phyloP scores from a whole-genome alignment of 2,113 vertebrate species.

The Vulpes ferrilata region DNA sequence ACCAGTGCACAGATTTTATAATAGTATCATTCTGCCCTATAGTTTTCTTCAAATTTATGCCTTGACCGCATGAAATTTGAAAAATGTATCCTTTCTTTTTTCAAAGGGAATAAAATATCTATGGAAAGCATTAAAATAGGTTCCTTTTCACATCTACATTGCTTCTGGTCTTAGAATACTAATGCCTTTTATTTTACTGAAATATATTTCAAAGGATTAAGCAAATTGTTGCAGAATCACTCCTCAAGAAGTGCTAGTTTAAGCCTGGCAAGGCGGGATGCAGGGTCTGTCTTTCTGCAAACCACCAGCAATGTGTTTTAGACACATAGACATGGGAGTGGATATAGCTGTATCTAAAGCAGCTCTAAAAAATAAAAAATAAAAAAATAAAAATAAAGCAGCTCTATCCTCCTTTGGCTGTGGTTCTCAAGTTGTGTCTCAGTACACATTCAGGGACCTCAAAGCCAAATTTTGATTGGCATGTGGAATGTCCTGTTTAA shows the following conservation, averaged over 20 bases:
- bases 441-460: not conserved
- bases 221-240: not conserved
- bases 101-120: constrained; percentile 60
- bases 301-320: not conserved
- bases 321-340: rapidly evolving
- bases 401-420: not conserved
- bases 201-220: constrained; percentile 32
- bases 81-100: constrained; percentile 69
- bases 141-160: constrained; percentile 53
- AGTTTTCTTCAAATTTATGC: constrained; percentile 79
- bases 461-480: not conserved
- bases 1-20: constrained; percentile 55
- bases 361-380: not conserved
- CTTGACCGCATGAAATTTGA: constrained; percentile 58
- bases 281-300: not conserved
- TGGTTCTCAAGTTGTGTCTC: not conserved
- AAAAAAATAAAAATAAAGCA: not conserved
- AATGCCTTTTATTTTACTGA: constrained; percentile 53
- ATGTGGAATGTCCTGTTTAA: not conserved
- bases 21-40: constrained; percentile 66
- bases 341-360: not conserved
- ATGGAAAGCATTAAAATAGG: not conserved
- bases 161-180: constrained; percentile 49
- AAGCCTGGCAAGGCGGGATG: not conserved
- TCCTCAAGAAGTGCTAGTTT: not conserved